Evolutionary conservation across 2,888 invertebrate genomes (phyloP).

Genomic region (Agapostemon virescens): DNA sequence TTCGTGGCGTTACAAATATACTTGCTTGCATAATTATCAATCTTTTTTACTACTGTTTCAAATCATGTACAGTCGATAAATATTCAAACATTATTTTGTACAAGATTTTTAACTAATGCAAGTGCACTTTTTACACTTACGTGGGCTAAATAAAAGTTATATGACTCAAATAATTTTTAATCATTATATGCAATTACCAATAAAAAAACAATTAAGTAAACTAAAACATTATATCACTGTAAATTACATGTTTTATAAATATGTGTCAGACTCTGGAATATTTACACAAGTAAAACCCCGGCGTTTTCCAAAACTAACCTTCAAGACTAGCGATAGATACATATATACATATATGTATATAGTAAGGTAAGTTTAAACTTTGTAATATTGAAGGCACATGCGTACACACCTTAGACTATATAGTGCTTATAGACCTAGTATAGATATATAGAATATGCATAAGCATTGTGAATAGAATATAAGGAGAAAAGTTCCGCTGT

Average conservation of each 20-base stretch:
- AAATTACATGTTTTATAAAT: not conserved
- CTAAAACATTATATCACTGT: not conserved
- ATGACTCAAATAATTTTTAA: not conserved
- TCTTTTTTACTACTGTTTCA: not conserved
- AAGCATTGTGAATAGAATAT: too few relatives aligned
- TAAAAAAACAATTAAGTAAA: not conserved
- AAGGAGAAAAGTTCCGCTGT: too few relatives aligned
- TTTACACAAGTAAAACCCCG: not conserved
- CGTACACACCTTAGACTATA: too few relatives aligned
- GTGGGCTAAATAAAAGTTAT: not conserved
- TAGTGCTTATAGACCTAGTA: too few relatives aligned
- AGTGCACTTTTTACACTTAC: not conserved
- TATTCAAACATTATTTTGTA: slow-evolving; percentile 1
- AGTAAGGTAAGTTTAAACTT: too few relatives aligned
- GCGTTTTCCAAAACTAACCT: not conserved
- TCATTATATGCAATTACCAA: not conserved
- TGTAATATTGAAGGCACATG: too few relatives aligned
- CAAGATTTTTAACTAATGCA: not conserved
- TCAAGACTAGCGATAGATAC: too few relatives aligned
- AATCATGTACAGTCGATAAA: not conserved
- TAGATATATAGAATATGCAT: too few relatives aligned
- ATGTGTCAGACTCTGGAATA: not conserved
- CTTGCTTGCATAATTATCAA: slow-evolving; percentile 56
- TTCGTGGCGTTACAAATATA: slow-evolving; percentile 85
- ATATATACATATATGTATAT: too few relatives aligned